Percentiles rank a stretch among this genome's conserved stretches.
These are phyloP conservation scores for Cheilosia scutellata DNA, from an alignment of 2,888 invertebrate genomes.

Conservation along the genomic window DNA sequence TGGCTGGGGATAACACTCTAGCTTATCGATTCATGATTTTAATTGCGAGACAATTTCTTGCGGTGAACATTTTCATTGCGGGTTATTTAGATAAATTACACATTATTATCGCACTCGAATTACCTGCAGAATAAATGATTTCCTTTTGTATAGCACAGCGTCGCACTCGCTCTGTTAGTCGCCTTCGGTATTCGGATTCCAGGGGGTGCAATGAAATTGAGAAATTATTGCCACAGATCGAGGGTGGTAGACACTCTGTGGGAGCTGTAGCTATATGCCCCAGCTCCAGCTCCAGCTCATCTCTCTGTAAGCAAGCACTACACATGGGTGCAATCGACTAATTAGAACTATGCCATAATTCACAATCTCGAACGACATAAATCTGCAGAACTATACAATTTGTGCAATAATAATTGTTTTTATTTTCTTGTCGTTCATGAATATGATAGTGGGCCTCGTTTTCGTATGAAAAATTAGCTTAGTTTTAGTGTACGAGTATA, in stretches of 20 bases:
- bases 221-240: conserved; percentile 64
- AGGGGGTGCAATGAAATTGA: conserved; percentile 73
- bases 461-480: conserved; percentile 27
- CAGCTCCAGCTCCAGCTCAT: conserved; percentile 2
- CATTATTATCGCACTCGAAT: conserved; percentile 72
- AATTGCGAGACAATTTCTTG: conserved; percentile 75
- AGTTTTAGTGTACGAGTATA: background rate
- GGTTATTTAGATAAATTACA: conserved; percentile 74
- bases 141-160: conserved; percentile 26
- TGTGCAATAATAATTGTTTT: conserved; percentile 67
- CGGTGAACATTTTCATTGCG: conserved; percentile 71
- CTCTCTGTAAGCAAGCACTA: conserved; percentile 12
- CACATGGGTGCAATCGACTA: conserved; percentile 67
- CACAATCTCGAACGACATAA: conserved; percentile 69
- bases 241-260: conserved; percentile 8
- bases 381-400: conserved; percentile 58
- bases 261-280: background rate
- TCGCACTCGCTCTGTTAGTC: conserved; percentile 1
- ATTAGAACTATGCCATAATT: conserved; percentile 72
- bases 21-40: conserved; percentile 73
- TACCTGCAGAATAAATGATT: conserved; percentile 70
- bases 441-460: conserved; percentile 24
- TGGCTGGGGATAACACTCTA: conserved; percentile 18
- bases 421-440: conserved; percentile 36
- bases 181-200: conserved; percentile 48